phyloP scores from a whole-genome alignment of 2,888 invertebrate species.

The Apodemia zela region DNA sequence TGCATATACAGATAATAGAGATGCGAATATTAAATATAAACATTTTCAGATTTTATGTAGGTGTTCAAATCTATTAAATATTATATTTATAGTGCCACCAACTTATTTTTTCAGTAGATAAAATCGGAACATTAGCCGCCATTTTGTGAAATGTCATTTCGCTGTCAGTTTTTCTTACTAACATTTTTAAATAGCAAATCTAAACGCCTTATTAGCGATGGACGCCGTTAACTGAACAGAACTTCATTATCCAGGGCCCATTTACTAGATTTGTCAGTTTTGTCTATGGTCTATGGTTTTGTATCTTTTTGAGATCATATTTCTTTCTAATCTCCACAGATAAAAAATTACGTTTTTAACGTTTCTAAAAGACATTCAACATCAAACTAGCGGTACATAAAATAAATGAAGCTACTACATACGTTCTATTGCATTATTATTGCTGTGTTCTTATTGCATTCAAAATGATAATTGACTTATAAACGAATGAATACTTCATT shows the following conservation, averaged over 20 bases:
- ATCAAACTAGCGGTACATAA: conserved; percentile 67
- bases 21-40: too few species aligned
- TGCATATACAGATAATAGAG: too few species aligned
- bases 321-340: conserved; percentile 14
- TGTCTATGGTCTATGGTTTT: neutral
- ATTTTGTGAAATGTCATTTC: too few species aligned
- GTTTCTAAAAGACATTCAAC: conserved; percentile 35
- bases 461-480: conserved; percentile 32
- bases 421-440: conserved; percentile 70
- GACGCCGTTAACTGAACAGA: too few species aligned
- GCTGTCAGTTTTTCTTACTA: too few species aligned
- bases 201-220: too few species aligned
- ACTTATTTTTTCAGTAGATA: too few species aligned
- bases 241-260: neutral
- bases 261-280: neutral
- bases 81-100: too few species aligned
- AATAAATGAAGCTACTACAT: conserved; percentile 50
- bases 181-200: too few species aligned
- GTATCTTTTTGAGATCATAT: neutral
- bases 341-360: conserved; percentile 20
- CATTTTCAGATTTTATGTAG: too few species aligned
- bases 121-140: too few species aligned
- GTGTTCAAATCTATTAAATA: too few species aligned
- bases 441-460: conserved; percentile 51
- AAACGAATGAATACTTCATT: neutral